Percentiles rank a stretch among this genome's conserved stretches.
Conservation (phyloP, 2,113 vertebrate genomes). For the Psophia crepitans region DNA sequence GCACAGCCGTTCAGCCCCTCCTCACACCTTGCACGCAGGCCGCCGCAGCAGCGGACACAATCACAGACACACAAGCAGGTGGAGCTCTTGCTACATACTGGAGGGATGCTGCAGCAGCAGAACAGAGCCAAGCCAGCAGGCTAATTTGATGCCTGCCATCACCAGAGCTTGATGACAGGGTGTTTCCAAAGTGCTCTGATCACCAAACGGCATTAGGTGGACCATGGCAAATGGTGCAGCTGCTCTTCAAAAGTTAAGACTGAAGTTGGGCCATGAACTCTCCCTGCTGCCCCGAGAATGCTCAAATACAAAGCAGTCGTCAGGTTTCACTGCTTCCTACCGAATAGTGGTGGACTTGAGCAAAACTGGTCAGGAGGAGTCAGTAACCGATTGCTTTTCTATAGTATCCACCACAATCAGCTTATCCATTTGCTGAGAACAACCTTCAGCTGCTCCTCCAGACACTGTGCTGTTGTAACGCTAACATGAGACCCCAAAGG, state of each 20-base stretch:
- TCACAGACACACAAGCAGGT: background rate
- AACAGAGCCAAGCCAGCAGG: background rate
- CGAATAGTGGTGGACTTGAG: background rate
- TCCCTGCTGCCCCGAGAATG: background rate
- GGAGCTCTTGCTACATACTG: constrained; percentile 12
- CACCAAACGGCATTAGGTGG: background rate
- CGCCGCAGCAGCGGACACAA: background rate
- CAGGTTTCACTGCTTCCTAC: background rate
- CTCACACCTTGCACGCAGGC: background rate
- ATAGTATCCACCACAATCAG: background rate
- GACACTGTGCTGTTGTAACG: background rate
- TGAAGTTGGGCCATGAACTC: background rate
- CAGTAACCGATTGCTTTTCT: background rate
- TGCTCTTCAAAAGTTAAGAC: background rate
- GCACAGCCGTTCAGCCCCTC: background rate
- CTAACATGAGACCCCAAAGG: background rate
- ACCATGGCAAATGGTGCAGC: background rate
- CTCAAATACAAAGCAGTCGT: background rate
- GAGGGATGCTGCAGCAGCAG: background rate
- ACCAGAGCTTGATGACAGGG: background rate
- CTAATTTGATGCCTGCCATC: background rate
- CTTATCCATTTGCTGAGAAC: background rate
- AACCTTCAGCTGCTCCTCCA: background rate
- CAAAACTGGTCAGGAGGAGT: background rate
- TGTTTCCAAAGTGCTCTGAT: background rate